Evolutionary conservation across 1,140 invertebrate genomes (phyloP), one percentile per base, ranked within the genome.

Genomic region (Pachypeltis micranthus): DNA sequence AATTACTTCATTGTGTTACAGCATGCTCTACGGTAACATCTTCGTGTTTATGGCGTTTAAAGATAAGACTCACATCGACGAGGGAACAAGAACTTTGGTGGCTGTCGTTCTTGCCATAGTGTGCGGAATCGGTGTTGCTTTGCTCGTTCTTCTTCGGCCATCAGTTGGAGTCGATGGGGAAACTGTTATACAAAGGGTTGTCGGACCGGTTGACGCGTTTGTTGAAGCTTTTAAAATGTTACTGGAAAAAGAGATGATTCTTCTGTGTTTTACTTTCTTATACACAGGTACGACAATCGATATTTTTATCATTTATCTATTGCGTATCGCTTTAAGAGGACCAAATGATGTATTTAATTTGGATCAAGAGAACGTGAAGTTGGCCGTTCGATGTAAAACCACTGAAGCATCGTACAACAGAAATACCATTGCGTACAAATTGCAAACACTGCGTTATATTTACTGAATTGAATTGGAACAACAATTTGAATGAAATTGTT

Each of bases 11-110:
- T 39, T 39, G 7, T 16, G 31, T 83, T 85, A 67, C 80, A 91
- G 93, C 70, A 83, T 95, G 75, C 87, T 97, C 71, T 83, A 91
- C 69, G 94, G 95, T 55, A 98, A 98, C 72, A 77, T 93, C 7
- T 96, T 96, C 75, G 92, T 96, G 10, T 96, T 85, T 74, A 90
- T 92, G 71, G 83, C 86, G 72, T 94, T 97, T 74, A 83, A 86
- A 79, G 87, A 87, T 56, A 79, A 85, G 39, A 29, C 31, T 16
- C 24, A 65, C 31, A 82, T 83, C 51, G 84, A 89, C 59, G 69
- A 72, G 61, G 72, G 75, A 2, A 88, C 83, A 0, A 76, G 91
- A 10, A 82, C 77, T 39, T 70, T 87, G 1, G 87, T 94, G 0
- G 90, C 91, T 72, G 81, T 81, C 27, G 87, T 88, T 0, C 74